A percentile compares a stretch with the other conserved stretches of the same genome.
Conservation (phyloP, 1,140 invertebrate genomes). For the Heliothis virescens region DNA sequence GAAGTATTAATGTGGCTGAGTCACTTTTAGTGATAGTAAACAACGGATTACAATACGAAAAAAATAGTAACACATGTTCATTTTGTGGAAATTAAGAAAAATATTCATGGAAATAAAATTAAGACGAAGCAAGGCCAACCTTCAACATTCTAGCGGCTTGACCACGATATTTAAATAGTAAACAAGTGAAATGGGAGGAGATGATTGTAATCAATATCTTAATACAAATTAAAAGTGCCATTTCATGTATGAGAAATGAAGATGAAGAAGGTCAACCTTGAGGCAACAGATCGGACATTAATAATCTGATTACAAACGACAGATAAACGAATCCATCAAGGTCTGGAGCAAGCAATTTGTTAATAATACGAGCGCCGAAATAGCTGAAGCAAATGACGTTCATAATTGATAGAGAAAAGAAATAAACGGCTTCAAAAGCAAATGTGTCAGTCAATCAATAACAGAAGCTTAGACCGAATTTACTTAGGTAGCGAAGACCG, state of each 20-base stretch:
- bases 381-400: background rate
- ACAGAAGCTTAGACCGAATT: conserved; percentile 2
- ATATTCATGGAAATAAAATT: background rate
- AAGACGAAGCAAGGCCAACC: background rate
- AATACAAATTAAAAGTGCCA: conserved; percentile 2
- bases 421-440: background rate
- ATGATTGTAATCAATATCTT: background rate
- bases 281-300: conserved; percentile 1
- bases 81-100: conserved; percentile 7
- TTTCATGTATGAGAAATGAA: conserved; percentile 17
- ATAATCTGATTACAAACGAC: conserved; percentile 2
- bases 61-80: background rate
- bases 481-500: conserved; percentile 3
- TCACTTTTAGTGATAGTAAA: background rate
- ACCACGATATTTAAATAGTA: background rate
- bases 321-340: conserved; percentile 9
- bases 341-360: background rate
- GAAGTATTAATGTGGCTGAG: background rate
- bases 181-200: background rate
- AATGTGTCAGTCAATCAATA: conserved; percentile 24
- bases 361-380: background rate
- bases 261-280: conserved; percentile 26
- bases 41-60: background rate
- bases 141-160: background rate
- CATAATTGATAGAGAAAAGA: background rate